These are phyloP conservation scores for Varanus komodoensis DNA, from an alignment of 2,113 vertebrate genomes.

Conservation along the genomic window DNA sequence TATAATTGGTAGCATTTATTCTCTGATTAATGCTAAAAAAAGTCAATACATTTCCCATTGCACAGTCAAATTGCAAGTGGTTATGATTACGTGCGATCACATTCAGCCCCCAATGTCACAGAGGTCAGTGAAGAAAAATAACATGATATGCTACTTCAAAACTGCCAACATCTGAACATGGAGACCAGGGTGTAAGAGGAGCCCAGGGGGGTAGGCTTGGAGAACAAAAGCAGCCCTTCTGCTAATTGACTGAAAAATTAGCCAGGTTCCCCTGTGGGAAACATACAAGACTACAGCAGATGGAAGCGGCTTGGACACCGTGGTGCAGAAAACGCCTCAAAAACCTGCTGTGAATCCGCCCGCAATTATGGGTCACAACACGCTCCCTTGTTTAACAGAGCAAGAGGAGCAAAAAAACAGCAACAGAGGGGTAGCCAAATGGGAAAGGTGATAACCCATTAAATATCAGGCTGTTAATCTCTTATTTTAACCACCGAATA, in stretches of 20 bases:
- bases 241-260: conserved; percentile 99
- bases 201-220: conserved; percentile 83
- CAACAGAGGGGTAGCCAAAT: conserved; percentile 74
- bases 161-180: conserved; percentile 80
- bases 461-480: conserved; percentile 58
- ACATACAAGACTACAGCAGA: conserved; percentile 87
- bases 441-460: conserved; percentile 74
- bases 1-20: conserved; percentile 21
- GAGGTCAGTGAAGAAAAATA: conserved; percentile 84
- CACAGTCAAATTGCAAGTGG: conserved; percentile 62
- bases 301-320: conserved; percentile 88
- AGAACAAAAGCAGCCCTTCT: conserved; percentile 97
- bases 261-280: conserved; percentile 89
- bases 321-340: conserved; percentile 81
- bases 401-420: conserved; percentile 69
- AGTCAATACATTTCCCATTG: conserved; percentile 44
- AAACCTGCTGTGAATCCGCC: conserved; percentile 91
- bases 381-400: conserved; percentile 87
- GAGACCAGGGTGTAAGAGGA: conserved; percentile 81
- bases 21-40: conserved; percentile 39
- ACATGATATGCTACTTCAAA: conserved; percentile 83
- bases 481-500: conserved; percentile 35
- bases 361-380: conserved; percentile 90
- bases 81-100: conserved; percentile 82
- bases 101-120: conserved; percentile 89